Conservation (phyloP, 92 coral and sea anemone species). For the Siderastrea siderea region DNA sequence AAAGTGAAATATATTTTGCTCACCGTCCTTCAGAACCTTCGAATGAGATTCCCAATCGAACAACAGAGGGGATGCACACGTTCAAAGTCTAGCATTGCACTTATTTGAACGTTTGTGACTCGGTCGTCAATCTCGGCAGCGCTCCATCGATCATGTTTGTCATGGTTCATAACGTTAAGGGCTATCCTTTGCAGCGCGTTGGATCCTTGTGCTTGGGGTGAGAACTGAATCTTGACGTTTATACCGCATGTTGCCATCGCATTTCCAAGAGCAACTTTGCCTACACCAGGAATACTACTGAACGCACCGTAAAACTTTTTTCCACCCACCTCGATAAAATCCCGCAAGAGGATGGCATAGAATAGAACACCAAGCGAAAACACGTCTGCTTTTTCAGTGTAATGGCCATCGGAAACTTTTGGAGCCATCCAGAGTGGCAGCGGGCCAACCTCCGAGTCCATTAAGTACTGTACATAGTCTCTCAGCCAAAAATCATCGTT, state of each 20-base stretch:
- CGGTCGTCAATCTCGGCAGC: constrained; percentile 41
- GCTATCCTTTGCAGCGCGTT: constrained; percentile 24
- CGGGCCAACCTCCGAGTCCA: constrained; percentile 42
- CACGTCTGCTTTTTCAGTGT: constrained; percentile 77
- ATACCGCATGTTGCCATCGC: constrained; percentile 32
- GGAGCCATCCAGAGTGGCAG: constrained; percentile 79
- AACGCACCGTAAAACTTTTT: constrained; percentile 62
- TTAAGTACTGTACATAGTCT: constrained; percentile 51
- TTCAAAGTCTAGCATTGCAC: not conserved
- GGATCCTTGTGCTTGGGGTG: constrained; percentile 45
- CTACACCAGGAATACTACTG: not conserved
- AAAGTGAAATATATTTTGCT: too few relatives aligned
- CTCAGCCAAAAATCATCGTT: not conserved
- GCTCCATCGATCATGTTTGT: constrained; percentile 38
- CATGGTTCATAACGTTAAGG: constrained; percentile 23
- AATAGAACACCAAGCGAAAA: constrained; percentile 82
- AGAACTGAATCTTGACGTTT: constrained; percentile 23
- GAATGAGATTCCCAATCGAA: too few relatives aligned
- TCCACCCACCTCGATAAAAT: constrained; percentile 24
- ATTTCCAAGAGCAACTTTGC: not conserved
- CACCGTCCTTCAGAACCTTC: too few relatives aligned
- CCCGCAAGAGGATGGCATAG: constrained; percentile 68
- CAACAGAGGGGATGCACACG: not conserved
- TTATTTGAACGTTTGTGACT: not conserved
- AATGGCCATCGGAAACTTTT: constrained; percentile 58